Conservation (phyloP, 2,797 vertebrate genomes). For the Holocentrus rufus region DNA sequence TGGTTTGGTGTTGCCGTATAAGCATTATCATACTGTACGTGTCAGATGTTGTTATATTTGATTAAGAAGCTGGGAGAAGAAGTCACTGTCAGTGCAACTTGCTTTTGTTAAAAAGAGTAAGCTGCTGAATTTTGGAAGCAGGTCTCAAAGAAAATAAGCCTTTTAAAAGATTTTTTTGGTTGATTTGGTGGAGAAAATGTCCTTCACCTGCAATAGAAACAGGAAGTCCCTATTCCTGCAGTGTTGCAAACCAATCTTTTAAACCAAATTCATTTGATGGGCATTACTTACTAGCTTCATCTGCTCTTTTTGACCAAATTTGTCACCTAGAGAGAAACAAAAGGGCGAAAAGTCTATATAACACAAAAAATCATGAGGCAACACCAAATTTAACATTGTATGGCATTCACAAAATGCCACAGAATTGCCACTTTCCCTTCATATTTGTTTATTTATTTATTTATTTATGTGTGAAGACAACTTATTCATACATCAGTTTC, state of each 20-base stretch:
- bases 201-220: neutral
- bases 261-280: neutral
- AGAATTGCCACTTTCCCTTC: too few species aligned
- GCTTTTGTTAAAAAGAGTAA: neutral
- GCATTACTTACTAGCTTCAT: neutral
- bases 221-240: neutral
- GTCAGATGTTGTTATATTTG: neutral
- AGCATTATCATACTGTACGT: neutral
- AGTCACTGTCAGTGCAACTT: neutral
- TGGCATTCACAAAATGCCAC: neutral
- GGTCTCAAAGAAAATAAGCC: neutral
- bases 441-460: too few species aligned
- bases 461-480: too few species aligned
- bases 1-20: neutral
- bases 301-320: too few species aligned
- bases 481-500: too few species aligned
- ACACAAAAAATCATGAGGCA: too few species aligned
- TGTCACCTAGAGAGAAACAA: too few species aligned
- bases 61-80: neutral
- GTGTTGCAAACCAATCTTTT: neutral
- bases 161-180: neutral
- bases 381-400: too few species aligned
- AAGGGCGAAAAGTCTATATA: too few species aligned
- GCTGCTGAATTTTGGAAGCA: neutral
- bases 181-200: neutral